Evolutionary conservation across 2,888 invertebrate species (phyloP).

Genomic region (Hydroisotoma schaefferi): DNA sequence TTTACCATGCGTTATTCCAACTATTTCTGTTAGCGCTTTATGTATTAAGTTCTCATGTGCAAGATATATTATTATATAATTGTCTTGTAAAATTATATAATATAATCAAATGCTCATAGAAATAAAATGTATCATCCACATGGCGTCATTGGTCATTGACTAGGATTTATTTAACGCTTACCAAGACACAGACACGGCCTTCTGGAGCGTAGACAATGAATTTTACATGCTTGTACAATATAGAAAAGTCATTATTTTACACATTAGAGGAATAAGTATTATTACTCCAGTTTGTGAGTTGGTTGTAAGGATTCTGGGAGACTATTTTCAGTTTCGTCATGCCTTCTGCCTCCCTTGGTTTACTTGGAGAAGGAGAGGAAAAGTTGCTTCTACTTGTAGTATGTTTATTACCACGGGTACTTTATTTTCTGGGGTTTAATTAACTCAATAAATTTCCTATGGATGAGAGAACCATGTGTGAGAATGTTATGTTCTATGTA

Average conservation of each 20-base stretch:
- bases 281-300: too few relatives aligned
- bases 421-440: conserved; percentile 8
- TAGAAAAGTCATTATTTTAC: conserved; percentile 14
- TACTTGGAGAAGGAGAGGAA: too few relatives aligned
- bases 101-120: too few relatives aligned
- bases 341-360: background rate
- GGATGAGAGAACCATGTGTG: background rate
- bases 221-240: conserved; percentile 9
- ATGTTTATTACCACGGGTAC: background rate
- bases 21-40: background rate
- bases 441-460: conserved; percentile 11
- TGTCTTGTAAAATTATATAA: background rate
- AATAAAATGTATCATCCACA: too few relatives aligned
- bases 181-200: background rate
- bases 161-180: too few relatives aligned
- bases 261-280: too few relatives aligned
- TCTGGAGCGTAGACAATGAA: conserved; percentile 14
- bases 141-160: too few relatives aligned
- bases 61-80: background rate
- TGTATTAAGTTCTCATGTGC: background rate
- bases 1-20: background rate
- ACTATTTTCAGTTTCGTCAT: background rate
- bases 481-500: too few relatives aligned
- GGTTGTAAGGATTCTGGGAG: background rate
- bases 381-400: too few relatives aligned